Conservation (phyloP, 2,888 invertebrate genomes). For the Eulithis testata region DNA sequence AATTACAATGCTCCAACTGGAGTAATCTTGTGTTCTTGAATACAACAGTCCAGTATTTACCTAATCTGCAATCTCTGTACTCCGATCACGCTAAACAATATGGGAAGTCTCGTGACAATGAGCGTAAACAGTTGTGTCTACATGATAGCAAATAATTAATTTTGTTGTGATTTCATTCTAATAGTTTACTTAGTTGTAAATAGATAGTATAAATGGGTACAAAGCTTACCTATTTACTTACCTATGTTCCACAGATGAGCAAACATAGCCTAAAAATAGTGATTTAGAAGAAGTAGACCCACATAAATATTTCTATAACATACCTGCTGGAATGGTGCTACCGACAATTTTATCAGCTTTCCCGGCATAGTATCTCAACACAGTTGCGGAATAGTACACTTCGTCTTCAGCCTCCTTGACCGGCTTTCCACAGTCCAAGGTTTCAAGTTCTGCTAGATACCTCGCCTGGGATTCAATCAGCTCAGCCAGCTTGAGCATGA, state of each 20-base stretch:
- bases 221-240: too few species aligned
- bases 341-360: conserved; percentile 96
- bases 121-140: conserved; percentile 39
- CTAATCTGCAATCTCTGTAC: conserved; percentile 19
- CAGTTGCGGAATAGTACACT: conserved; percentile 85
- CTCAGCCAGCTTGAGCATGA: conserved; percentile 90
- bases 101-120: conserved; percentile 51
- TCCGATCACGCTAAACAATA: conserved; percentile 52
- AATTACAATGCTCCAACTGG: too few species aligned
- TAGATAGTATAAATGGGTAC: too few species aligned
- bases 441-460: conserved; percentile 94
- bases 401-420: conserved; percentile 89
- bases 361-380: conserved; percentile 94
- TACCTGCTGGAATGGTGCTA: conserved; percentile 88
- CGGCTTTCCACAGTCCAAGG: conserved; percentile 97
- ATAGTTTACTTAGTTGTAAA: neutral
- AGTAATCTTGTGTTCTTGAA: too few species aligned
- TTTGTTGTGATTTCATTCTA: conserved; percentile 18
- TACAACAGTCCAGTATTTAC: conserved; percentile 4
- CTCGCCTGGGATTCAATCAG: conserved; percentile 90
- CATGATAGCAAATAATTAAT: conserved; percentile 33
- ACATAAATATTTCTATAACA: too few species aligned
- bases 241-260: too few species aligned
- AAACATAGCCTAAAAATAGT: neutral
- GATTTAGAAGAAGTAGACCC: too few species aligned